phyloP scores from a whole-genome alignment of 1,140 invertebrate species.

The Brachionus asplanchnoidis region DNA sequence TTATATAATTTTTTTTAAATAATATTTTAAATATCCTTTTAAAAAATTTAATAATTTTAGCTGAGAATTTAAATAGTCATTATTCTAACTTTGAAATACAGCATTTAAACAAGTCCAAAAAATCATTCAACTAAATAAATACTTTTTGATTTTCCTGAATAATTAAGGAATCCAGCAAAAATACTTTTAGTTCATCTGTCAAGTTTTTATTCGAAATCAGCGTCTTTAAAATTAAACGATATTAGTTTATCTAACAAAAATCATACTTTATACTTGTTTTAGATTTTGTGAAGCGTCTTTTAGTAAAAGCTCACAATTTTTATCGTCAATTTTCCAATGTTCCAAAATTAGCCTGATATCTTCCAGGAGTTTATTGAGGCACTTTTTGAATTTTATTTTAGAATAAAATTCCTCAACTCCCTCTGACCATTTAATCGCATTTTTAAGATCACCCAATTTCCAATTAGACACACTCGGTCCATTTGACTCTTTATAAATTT shows the following conservation, averaged over 20 bases:
- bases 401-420: conserved; percentile 10
- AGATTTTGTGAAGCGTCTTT: not conserved
- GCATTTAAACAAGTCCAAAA: no score
- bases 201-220: not conserved
- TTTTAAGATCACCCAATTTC: conserved; percentile 15
- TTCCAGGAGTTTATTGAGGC: not conserved
- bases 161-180: not conserved
- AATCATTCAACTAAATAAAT: not conserved
- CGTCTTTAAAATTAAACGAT: not conserved
- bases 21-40: not conserved
- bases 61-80: no score
- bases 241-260: not conserved
- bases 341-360: not conserved
- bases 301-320: not conserved
- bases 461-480: not conserved
- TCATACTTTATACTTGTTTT: not conserved
- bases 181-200: not conserved
- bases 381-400: not conserved
- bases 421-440: conserved; percentile 3
- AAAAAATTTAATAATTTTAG: no score
- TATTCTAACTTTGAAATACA: no score
- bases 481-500: conserved; percentile 11
- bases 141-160: not conserved
- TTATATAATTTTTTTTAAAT: not conserved
- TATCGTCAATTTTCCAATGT: not conserved